Evolutionary conservation across 2,113 vertebrate species (phyloP).

Genomic region (Columbina picui): DNA sequence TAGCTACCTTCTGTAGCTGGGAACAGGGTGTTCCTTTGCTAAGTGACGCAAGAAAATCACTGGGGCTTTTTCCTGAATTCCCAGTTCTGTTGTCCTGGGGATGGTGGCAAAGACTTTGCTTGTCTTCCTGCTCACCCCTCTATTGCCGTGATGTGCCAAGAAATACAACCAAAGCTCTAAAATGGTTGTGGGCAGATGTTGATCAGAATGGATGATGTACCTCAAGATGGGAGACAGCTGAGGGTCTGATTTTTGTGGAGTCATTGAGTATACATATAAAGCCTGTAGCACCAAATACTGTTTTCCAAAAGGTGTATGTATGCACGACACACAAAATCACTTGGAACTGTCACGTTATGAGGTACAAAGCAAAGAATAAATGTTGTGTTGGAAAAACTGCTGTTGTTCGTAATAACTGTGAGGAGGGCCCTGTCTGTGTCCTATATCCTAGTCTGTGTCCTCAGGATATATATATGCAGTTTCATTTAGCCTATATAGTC

Average conservation of each 20-base stretch:
- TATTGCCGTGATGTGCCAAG: not conserved
- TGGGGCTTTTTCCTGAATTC: not conserved
- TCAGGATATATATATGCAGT: accelerated
- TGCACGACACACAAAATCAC: not conserved
- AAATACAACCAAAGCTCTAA: not conserved
- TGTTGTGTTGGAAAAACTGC: not conserved
- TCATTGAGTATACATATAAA: not conserved
- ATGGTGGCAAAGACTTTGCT: not conserved
- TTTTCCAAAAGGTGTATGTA: not conserved
- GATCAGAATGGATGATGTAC: not conserved
- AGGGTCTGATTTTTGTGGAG: not conserved
- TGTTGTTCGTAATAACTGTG: not conserved
- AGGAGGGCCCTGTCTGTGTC: not conserved
- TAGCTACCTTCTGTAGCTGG: not conserved
- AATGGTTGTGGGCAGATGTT: not conserved
- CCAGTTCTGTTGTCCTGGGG: not conserved
- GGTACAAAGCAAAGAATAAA: not conserved
- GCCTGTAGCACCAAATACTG: not conserved
- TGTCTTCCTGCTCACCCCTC: not conserved
- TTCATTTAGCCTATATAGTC: not conserved
- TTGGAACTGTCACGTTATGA: not conserved
- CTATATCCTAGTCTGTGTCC: not conserved
- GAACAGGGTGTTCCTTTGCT: not conserved
- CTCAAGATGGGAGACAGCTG: not conserved
- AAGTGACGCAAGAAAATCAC: not conserved